Evolutionary conservation across 2,797 vertebrate genomes (phyloP).

Genomic region (Brachymystax lenok): DNA sequence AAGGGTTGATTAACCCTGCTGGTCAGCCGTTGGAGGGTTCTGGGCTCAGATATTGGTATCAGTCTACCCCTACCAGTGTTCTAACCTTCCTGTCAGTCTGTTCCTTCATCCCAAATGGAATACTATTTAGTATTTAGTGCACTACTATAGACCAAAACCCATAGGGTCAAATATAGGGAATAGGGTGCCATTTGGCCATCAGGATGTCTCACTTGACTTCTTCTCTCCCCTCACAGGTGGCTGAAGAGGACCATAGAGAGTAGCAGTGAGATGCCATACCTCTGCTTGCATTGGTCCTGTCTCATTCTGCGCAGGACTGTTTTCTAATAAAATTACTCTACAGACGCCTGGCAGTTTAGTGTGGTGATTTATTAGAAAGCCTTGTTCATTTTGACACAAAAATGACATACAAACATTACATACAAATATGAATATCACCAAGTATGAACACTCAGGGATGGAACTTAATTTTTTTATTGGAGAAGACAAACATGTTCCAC

Average conservation of each 20-base stretch:
- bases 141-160: background rate
- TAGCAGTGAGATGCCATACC: conserved; percentile 47
- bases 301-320: conserved; percentile 56
- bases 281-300: conserved; percentile 14
- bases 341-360: background rate
- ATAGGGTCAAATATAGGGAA: background rate
- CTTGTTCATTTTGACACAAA: too few species aligned
- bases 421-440: too few species aligned
- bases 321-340: conserved; percentile 65
- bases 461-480: too few species aligned
- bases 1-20: background rate
- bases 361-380: background rate
- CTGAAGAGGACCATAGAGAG: conserved; percentile 28
- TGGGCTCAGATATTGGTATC: background rate
- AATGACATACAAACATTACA: too few species aligned
- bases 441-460: too few species aligned
- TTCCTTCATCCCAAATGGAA: too few species aligned
- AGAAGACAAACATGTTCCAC: too few species aligned
- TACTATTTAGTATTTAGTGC: background rate
- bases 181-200: background rate
- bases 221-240: conserved; percentile 38
- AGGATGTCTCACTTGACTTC: background rate
- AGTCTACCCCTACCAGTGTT: background rate
- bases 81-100: background rate
- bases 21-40: background rate